These are phyloP conservation scores for Drosophila kokeensis DNA, from an alignment of 2,888 invertebrate genomes.

Conservation along the genomic window DNA sequence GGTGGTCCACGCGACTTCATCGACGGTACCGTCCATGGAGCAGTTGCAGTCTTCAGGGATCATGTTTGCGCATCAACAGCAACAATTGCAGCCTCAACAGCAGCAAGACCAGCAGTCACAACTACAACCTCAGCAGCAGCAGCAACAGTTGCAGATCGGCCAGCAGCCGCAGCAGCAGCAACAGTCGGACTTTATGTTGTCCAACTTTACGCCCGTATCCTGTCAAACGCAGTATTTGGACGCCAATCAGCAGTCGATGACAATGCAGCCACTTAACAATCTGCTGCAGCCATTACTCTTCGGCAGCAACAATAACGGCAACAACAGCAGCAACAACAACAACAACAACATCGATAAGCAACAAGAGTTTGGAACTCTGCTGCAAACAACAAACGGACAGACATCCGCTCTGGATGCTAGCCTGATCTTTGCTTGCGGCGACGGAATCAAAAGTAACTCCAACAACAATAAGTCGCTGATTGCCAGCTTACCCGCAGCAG, in stretches of 20 bases:
- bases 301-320: slow-evolving; percentile 10
- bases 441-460: slow-evolving; percentile 81
- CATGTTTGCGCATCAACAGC: slow-evolving; percentile 42
- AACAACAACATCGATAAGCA: slow-evolving; percentile 44
- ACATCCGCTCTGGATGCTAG: slow-evolving; percentile 65
- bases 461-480: slow-evolving; percentile 61
- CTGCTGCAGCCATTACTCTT: slow-evolving; percentile 61
- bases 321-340: slow-evolving; percentile 20
- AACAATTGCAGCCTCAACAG: slow-evolving; percentile 25
- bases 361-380: slow-evolving; percentile 45
- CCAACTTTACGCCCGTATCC: slow-evolving; percentile 62
- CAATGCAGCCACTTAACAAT: slow-evolving; percentile 66
- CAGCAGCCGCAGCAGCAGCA: slow-evolving; percentile 54
- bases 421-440: slow-evolving; percentile 78
- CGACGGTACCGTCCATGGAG: slow-evolving; percentile 33
- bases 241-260: slow-evolving; percentile 46
- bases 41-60: slow-evolving; percentile 24
- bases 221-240: slow-evolving; percentile 65
- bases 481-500: slow-evolving; percentile 59
- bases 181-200: slow-evolving; percentile 62
- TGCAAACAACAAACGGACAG: slow-evolving; percentile 37
- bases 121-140: slow-evolving; percentile 37
- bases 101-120: slow-evolving; percentile 25
- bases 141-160: slow-evolving; percentile 12
- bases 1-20: slow-evolving; percentile 25